Evolutionary conservation across 2,113 vertebrate genomes (phyloP), one percentile per base, ranked within the genome.

Genomic region (Myotis lucifugus): DNA sequence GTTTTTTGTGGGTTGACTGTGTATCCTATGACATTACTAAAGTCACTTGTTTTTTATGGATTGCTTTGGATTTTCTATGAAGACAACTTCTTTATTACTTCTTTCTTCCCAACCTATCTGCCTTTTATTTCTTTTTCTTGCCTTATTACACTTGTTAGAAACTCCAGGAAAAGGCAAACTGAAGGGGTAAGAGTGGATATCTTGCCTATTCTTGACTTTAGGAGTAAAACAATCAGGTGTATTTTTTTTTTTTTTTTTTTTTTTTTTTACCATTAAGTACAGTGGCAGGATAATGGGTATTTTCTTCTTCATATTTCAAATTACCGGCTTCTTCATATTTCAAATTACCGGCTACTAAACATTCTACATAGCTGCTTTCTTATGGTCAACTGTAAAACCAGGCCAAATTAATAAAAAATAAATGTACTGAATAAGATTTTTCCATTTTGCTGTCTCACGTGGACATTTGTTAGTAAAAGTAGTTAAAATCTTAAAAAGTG

Each of bases 321-420:
- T 79, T 54, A 91, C 37, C 69, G 54, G 74, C 73, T 21, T 25
- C 21, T 72, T 86, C 66, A 21, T 56, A 74, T 91, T 94, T 92
- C 40, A 93, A 88, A 85, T 79, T 54, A 91, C 37, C 69, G 54
- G 74, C 73, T 21, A 56, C 42, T 73, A 46, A 88, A 70, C n/a
- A 85, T 56, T 66, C 42, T 32, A 50, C 32, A 42, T 1, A 48
- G 14, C 82, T 88, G 64, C 54, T 92, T 94, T 91, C 14, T 70
- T 90, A 78, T 40, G 52, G 76, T 37, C 18, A 82, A 27, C 1
- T 96, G 7, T 82, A 64, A 88, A 94, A 46, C 32, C 19, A 85
- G 32, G 42, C 52, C 61, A 83, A 93, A 94, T 72, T 72, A 89
- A 85, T 72, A 85, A 92, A 96, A 94, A 67, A 61, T 18, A 17